Evolutionary conservation across 2,113 vertebrate species (phyloP).

Genomic region (Numida meleagris): DNA sequence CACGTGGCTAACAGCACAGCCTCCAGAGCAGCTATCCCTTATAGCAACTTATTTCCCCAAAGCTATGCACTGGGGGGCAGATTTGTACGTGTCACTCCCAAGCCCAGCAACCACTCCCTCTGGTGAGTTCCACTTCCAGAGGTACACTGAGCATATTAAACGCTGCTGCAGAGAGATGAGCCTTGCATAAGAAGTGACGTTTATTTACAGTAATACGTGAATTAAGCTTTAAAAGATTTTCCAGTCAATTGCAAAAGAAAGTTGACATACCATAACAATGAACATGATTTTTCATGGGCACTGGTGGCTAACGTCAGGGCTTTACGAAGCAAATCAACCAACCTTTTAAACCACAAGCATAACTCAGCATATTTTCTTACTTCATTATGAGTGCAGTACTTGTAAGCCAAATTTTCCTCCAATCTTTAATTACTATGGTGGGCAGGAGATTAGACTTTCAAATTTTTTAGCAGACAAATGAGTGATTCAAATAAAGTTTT

Average conservation of each 20-base stretch:
- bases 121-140: not conserved
- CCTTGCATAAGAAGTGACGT: not conserved
- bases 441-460: not conserved
- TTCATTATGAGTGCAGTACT: not conserved
- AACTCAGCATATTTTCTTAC: not conserved
- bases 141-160: rapidly evolving
- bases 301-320: not conserved
- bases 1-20: rapidly evolving
- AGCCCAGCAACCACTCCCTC: not conserved
- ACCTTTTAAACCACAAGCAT: not conserved
- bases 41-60: not conserved
- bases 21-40: not conserved
- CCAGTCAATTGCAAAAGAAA: not conserved
- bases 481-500: not conserved
- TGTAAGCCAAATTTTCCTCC: constrained; percentile 4
- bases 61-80: not conserved
- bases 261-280: not conserved
- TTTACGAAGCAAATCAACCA: not conserved
- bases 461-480: not conserved
- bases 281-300: not conserved
- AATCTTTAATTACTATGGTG: constrained; percentile 3
- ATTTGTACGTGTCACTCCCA: rapidly evolving
- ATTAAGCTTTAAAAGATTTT: not conserved
- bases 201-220: not conserved
- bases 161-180: not conserved